These are phyloP conservation scores for Zaprionus lineosus DNA, from an alignment of 2,888 invertebrate genomes.

Conservation along the genomic window DNA sequence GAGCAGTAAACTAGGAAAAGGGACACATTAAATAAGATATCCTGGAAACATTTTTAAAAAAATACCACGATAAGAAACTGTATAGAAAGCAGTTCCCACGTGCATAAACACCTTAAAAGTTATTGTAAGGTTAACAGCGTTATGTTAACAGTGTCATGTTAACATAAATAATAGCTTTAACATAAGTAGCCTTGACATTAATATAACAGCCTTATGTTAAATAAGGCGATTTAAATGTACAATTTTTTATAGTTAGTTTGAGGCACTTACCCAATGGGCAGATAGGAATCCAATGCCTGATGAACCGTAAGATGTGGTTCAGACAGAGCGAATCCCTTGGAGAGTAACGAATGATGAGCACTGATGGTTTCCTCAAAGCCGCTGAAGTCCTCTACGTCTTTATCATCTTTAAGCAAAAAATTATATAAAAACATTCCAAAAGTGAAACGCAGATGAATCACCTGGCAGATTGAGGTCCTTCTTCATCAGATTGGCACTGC, in stretches of 20 bases:
- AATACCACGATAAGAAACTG: no score
- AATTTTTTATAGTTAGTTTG: slow-evolving; percentile 2
- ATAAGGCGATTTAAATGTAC: no score
- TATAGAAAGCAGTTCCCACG: no score
- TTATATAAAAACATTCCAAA: not conserved
- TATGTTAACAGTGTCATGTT: not conserved
- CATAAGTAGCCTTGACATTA: no score
- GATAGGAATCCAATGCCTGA: slow-evolving; percentile 94
- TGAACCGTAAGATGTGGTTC: slow-evolving; percentile 92
- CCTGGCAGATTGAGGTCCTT: slow-evolving; percentile 89
- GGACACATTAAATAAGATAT: no score
- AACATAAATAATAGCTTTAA: not conserved
- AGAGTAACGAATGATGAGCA: slow-evolving; percentile 87
- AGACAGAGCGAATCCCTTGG: slow-evolving; percentile 94
- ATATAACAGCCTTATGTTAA: no score
- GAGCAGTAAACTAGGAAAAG: no score
- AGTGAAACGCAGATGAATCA: slow-evolving; percentile 36
- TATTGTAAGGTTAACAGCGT: not conserved
- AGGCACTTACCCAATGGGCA: slow-evolving; percentile 91
- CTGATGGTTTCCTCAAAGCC: slow-evolving; percentile 86
- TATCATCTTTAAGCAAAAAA: slow-evolving; percentile 83
- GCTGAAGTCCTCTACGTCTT: slow-evolving; percentile 88
- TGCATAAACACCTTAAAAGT: no score
- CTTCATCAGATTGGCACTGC: slow-evolving; percentile 94
- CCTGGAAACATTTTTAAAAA: no score